Conservation (phyloP, 1,140 invertebrate genomes). For the Drosophila seguyi region DNA sequence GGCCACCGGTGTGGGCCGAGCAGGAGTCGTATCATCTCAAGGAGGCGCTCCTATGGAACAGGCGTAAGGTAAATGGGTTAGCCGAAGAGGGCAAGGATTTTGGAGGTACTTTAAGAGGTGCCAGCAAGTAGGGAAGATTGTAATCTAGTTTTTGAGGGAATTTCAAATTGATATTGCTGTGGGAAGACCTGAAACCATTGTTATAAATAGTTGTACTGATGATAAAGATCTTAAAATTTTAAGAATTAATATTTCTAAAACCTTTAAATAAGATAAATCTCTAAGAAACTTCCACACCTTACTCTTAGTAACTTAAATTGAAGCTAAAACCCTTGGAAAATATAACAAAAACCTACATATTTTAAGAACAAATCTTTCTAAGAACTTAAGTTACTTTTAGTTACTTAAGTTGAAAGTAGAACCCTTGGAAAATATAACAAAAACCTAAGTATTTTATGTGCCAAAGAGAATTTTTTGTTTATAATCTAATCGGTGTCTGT, state of each 20-base stretch:
- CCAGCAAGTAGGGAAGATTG: too few species aligned
- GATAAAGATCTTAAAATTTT: too few species aligned
- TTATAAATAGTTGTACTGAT: too few species aligned
- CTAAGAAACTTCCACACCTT: too few species aligned
- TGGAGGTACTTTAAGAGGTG: neutral
- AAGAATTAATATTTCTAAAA: too few species aligned
- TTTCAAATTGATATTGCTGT: too few species aligned
- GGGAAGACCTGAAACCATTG: too few species aligned
- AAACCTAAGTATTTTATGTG: neutral
- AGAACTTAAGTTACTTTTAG: too few species aligned
- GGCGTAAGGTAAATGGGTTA: slow-evolving; percentile 45
- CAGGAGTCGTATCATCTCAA: slow-evolving; percentile 59
- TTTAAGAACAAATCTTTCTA: too few species aligned
- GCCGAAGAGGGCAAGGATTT: too few species aligned
- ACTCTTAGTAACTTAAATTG: neutral
- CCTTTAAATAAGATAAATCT: too few species aligned
- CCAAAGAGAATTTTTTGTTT: neutral
- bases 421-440: neutral
- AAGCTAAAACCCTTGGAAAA: neutral
- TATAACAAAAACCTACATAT: neutral
- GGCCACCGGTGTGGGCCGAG: slow-evolving; percentile 41
- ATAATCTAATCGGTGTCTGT: slow-evolving; percentile 9
- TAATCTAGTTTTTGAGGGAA: too few species aligned
- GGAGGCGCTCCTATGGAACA: slow-evolving; percentile 57
- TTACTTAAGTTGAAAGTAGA: neutral